Conservation (phyloP, 2,888 invertebrate species). For the Xanthia icteritia region DNA sequence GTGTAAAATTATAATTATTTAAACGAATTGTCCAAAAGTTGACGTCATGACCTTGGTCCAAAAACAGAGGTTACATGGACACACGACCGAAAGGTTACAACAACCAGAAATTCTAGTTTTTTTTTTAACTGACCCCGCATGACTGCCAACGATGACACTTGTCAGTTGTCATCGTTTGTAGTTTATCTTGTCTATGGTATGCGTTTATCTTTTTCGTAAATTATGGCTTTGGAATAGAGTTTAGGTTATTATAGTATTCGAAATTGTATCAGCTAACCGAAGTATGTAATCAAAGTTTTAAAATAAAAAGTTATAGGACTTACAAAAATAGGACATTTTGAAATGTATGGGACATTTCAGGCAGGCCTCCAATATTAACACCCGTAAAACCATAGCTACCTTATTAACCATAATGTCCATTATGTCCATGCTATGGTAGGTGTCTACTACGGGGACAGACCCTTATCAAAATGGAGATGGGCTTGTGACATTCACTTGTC, state of each 20-base stretch:
- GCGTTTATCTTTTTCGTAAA: conserved; percentile 14
- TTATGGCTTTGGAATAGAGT: neutral
- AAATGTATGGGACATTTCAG: too few relatives aligned
- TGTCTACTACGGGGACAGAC: conserved; percentile 7
- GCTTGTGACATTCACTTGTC: neutral
- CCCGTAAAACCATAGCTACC: neutral
- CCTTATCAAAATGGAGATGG: conserved; percentile 29
- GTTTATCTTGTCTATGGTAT: conserved; percentile 39
- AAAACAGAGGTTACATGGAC: conserved; percentile 53
- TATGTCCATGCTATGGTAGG: neutral
- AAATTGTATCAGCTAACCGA: neutral
- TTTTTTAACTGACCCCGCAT: conserved; percentile 39
- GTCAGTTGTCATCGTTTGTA: conserved; percentile 37
- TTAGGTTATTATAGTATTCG: neutral
- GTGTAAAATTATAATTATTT: conserved; percentile 49
- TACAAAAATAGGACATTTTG: neutral
- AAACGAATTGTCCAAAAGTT: conserved; percentile 50
- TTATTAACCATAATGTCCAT: neutral
- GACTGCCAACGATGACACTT: neutral
- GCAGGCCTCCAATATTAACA: neutral
- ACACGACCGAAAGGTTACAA: conserved; percentile 50
- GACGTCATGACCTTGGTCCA: conserved; percentile 59
- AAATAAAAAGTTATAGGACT: neutral
- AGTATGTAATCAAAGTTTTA: neutral
- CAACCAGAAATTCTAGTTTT: conserved; percentile 55